Evolutionary conservation across 2,888 invertebrate genomes (phyloP), one percentile per base, ranked within the genome.

Genomic region (Cylloceria caligata): DNA sequence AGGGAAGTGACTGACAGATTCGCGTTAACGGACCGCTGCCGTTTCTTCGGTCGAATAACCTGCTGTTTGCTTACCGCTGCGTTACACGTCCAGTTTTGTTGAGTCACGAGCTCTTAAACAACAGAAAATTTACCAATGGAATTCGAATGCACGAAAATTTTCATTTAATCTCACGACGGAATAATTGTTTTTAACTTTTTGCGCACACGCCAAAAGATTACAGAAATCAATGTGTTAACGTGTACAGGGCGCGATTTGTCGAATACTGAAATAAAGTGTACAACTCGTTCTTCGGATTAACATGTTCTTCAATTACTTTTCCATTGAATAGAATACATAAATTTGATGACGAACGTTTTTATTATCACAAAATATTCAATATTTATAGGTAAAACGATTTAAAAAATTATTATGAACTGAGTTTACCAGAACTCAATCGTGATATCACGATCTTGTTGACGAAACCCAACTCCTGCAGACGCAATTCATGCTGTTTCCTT

Each of bases 21-120:
- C 49, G 36, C 60, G 21, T 60, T 52, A 65, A 80, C 68, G 72
- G 55, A 74, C 36, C 39, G 60, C 55, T 55, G 68, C 55, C 62
- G 47, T 19, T 62, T 78, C 49, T 60, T 60, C 55, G 42, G 16
- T 79, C 69, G 64, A 85, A 73, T 76, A 83, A 82, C 80, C 75
- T 83, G 77, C 52, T 77, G 39, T 11, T 21, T 71, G 11, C 16
- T 49, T 64, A 13, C 42, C 36, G 49, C 45, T 57, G 6, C 30
- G 27, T 30, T 67, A n/a, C 6, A 45, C 42, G 13, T 73, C 9
- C 24, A 27, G 42, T 47, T 16, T 7, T 36, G 27, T 24, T 16
- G 55, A 42, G 27, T 45, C 64, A 62, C 45, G 55, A 49, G 49
- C 27, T 62, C n/a, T 47, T 34, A n/a, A 27, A n/a, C 27, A 9